Base-by-base conservation (phyloP, 2,113 vertebrate species). In the Calypte anna region DNA sequence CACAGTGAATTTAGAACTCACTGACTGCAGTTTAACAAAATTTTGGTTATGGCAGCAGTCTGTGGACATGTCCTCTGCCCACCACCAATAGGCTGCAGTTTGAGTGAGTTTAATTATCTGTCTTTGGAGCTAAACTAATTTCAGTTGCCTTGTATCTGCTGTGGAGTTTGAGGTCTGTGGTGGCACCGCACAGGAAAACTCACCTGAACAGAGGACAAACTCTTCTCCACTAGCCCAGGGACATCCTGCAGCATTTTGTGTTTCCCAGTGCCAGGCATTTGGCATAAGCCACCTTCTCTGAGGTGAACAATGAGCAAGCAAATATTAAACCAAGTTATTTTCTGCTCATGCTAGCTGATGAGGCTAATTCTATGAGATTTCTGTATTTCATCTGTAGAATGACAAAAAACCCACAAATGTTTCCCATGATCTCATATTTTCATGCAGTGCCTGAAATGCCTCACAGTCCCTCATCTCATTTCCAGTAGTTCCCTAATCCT, bases 381-480 rank as follows among this genome's bases (percentile, higher is more conserved):
- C 79, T 91, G 57, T 58, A 62, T 83, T 86, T 59, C 46, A 63
- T 73, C 54, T 12, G 0, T 62, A 46, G 30, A 86, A 86, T 38
- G 30, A 69, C 59, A 70, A 69, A 13, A 27, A 77, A 2, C 0
- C 0, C 40, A 0, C 43, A 69, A 75, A 3, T 0, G 3, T 82
- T 93, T 93, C 51, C 61, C 90, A 76, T 66, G 46, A 67, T 36
- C 48, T 79, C 70, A 69, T 23, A 15, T 53, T 87, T 89, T 77
- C 66, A 30, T 30, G 46, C 44, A 13, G 44, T 91, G 28, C 72
- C 62, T 62, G 50, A 88, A 85, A 73, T 28, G 38, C 3, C 1
- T 90, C 79, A 81, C 38, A 82, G 66, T 46, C 21, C 46, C 25
- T 36, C 63, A 38, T 40, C 36, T 77, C 70, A 25, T 73, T 51